These are phyloP conservation scores for Brachynemurus nebulosus DNA, from an alignment of 2,888 invertebrate genomes.

Conservation along the genomic window DNA sequence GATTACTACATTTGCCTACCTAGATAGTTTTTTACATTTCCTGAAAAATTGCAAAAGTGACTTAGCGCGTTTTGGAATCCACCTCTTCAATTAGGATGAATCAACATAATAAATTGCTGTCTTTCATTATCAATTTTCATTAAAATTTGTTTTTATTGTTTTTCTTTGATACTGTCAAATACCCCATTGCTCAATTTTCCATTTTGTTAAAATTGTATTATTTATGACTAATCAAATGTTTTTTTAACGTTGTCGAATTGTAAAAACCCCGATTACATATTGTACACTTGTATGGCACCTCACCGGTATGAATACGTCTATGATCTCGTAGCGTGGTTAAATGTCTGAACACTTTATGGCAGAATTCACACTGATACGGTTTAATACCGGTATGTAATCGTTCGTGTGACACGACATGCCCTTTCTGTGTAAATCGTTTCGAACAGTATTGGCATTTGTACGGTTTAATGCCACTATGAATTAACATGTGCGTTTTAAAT, in stretches of 20 bases:
- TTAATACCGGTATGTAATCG: constrained; percentile 3
- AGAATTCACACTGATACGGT: constrained; percentile 4
- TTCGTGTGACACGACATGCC: constrained; percentile 1
- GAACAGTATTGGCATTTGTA: constrained; percentile 1
- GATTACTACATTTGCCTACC: too few relatives aligned
- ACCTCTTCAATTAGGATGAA: too few relatives aligned
- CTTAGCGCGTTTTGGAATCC: too few relatives aligned
- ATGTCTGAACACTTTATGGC: constrained; percentile 1
- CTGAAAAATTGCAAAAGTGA: too few relatives aligned
- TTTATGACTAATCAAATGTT: neutral
- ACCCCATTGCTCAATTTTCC: too few relatives aligned
- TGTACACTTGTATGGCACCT: neutral
- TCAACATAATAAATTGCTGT: too few relatives aligned
- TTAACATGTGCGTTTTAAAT: constrained; percentile 1
- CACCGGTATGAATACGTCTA: constrained; percentile 3
- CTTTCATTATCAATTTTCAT: too few relatives aligned
- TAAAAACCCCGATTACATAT: neutral
- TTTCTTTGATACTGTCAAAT: too few relatives aligned
- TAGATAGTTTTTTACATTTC: too few relatives aligned
- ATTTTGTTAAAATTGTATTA: neutral
- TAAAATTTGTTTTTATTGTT: too few relatives aligned
- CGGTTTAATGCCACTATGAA: constrained; percentile 1
- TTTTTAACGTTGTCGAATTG: neutral
- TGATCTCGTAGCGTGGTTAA: constrained; percentile 5
- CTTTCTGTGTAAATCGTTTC: neutral